Conservation (phyloP, 2,888 invertebrate species). For the Pilophorus perplexus region DNA sequence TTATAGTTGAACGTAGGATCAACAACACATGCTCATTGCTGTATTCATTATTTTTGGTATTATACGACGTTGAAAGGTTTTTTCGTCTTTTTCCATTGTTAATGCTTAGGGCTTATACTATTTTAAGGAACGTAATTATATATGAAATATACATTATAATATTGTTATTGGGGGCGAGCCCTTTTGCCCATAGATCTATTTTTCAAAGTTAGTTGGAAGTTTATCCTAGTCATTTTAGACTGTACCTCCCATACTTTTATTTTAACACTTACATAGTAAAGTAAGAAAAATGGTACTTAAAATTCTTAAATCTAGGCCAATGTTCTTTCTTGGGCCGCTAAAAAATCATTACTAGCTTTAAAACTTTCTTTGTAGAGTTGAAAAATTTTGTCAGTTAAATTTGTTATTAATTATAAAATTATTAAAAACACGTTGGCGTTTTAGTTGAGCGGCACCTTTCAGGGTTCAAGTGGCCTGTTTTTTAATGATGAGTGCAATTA, state of each 20-base stretch:
- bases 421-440: constrained; percentile 32
- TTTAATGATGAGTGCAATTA: too few relatives aligned
- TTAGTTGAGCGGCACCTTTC: too few relatives aligned
- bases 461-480: too few relatives aligned
- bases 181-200: constrained; percentile 48
- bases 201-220: constrained; percentile 47
- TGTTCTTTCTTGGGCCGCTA: constrained; percentile 36
- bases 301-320: constrained; percentile 30
- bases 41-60: too few relatives aligned
- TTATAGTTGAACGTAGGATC: neutral
- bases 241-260: too few relatives aligned
- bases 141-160: constrained; percentile 42
- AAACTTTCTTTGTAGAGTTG: constrained; percentile 44
- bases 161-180: constrained; percentile 47
- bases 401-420: constrained; percentile 44
- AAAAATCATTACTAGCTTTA: constrained; percentile 44
- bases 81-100: constrained; percentile 41
- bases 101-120: constrained; percentile 46
- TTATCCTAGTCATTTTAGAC: constrained; percentile 47
- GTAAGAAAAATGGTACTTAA: constrained; percentile 33
- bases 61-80: too few relatives aligned
- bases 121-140: constrained; percentile 40
- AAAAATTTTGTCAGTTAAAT: constrained; percentile 44
- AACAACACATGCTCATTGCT: neutral
- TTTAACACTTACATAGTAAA: constrained; percentile 34